Percentiles rank a stretch among this genome's conserved stretches.
These are phyloP conservation scores for Pseudomyrmex flavicornis DNA, from an alignment of 1,140 invertebrate genomes.

Conservation along the genomic window DNA sequence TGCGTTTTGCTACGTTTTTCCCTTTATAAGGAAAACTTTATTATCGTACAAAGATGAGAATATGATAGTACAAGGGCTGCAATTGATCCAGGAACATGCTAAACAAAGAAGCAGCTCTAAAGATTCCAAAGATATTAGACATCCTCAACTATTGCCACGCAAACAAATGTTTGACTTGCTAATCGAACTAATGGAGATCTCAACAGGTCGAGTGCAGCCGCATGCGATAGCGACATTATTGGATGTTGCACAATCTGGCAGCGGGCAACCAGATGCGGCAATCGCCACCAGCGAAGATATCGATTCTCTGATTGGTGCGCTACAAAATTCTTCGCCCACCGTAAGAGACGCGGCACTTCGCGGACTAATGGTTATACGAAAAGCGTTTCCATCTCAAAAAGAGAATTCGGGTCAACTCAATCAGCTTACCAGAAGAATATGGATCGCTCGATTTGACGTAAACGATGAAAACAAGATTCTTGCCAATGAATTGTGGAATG, in stretches of 20 bases:
- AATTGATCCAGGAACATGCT: slow-evolving; percentile 90
- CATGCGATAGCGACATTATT: slow-evolving; percentile 91
- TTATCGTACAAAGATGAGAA: slow-evolving; percentile 86
- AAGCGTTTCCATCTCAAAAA: slow-evolving; percentile 88
- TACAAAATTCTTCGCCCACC: slow-evolving; percentile 89
- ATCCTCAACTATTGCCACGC: slow-evolving; percentile 92
- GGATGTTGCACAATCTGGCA: slow-evolving; percentile 90
- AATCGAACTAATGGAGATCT: slow-evolving; percentile 92
- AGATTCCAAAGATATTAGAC: slow-evolving; percentile 86
- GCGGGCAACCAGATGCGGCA: slow-evolving; percentile 87
- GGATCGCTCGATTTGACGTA: slow-evolving; percentile 92
- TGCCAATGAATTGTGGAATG: slow-evolving; percentile 89
- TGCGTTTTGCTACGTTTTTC: slow-evolving; percentile 93
- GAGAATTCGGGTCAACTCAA: slow-evolving; percentile 87
- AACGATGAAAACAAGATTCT: slow-evolving; percentile 89
- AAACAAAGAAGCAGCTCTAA: slow-evolving; percentile 86
- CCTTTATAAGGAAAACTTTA: slow-evolving; percentile 90
- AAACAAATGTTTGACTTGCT: slow-evolving; percentile 93
- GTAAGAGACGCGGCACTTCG: slow-evolving; percentile 93
- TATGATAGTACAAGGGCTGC: slow-evolving; percentile 87
- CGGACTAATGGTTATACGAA: slow-evolving; percentile 88
- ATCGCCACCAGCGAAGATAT: slow-evolving; percentile 90
- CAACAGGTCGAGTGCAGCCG: slow-evolving; percentile 89
- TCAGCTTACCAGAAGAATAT: slow-evolving; percentile 89
- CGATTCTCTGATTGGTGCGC: slow-evolving; percentile 90